Evolutionary conservation across 2,797 vertebrate genomes (phyloP).

Genomic region (Rhinogobio ventralis): DNA sequence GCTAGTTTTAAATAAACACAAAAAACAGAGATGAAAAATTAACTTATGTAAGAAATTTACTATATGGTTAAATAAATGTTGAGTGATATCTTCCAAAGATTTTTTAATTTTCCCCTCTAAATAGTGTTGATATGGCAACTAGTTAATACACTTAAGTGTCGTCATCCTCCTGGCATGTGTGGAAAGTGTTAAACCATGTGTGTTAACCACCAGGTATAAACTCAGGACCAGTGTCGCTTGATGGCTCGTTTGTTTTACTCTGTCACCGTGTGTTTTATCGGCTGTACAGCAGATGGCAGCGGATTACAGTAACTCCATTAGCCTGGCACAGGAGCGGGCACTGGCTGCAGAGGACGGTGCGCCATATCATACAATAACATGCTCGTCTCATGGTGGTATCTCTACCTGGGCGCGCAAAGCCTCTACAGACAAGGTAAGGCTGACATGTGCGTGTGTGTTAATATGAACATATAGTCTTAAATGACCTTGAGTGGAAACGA

Average conservation of each 20-base stretch:
- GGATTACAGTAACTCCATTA: slow-evolving; percentile 78
- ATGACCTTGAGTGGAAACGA: slow-evolving; percentile 22
- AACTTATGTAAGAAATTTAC: too few species aligned
- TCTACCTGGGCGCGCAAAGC: slow-evolving; percentile 77
- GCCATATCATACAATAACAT: slow-evolving; percentile 65
- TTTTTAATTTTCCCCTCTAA: too few species aligned
- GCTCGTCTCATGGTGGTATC: slow-evolving; percentile 79
- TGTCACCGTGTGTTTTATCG: background rate
- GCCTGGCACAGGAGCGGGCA: slow-evolving; percentile 60
- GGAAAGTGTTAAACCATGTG: too few species aligned
- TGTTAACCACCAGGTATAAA: background rate
- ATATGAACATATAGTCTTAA: background rate
- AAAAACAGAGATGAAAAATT: too few species aligned
- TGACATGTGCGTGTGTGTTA: slow-evolving; percentile 44
- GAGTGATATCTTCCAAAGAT: too few species aligned
- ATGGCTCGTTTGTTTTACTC: background rate
- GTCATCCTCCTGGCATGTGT: too few species aligned
- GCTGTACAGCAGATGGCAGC: slow-evolving; percentile 67
- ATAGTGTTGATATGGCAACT: too few species aligned
- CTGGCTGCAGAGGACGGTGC: background rate
- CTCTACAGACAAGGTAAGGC: slow-evolving; percentile 76
- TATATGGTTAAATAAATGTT: too few species aligned
- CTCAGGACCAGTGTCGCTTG: background rate
- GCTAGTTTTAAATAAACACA: too few species aligned
- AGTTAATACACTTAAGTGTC: too few species aligned